Evolutionary conservation across 2,888 invertebrate species (phyloP).

Genomic region (Drosophila helvetica): DNA sequence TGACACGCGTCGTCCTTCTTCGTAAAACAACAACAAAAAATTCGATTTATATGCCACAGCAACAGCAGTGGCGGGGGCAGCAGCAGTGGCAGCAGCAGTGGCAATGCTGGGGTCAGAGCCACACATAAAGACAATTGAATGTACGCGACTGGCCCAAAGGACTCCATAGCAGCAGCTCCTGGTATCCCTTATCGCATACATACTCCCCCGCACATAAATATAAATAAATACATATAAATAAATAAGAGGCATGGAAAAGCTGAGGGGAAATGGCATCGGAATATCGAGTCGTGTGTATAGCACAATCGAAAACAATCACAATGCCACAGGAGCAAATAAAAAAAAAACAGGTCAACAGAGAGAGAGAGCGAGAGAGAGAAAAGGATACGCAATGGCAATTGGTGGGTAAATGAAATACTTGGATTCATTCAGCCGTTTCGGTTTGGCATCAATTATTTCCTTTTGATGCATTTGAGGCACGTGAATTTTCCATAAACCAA

Average conservation of each 20-base stretch:
- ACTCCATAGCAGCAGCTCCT: neutral
- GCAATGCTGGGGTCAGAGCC: neutral
- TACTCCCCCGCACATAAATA: slow-evolving; percentile 46
- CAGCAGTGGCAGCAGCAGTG: slow-evolving; percentile 8
- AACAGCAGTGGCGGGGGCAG: no score
- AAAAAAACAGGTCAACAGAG: slow-evolving; percentile 18
- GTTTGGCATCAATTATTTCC: slow-evolving; percentile 45
- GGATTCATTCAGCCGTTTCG: slow-evolving; percentile 18
- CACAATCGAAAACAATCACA: slow-evolving; percentile 57
- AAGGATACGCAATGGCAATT: neutral
- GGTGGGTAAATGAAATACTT: slow-evolving; percentile 40
- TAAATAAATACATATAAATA: slow-evolving; percentile 55
- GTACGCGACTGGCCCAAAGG: slow-evolving; percentile 18
- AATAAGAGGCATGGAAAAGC: slow-evolving; percentile 11
- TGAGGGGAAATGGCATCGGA: slow-evolving; percentile 27
- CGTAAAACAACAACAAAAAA: slow-evolving; percentile 41
- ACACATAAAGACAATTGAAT: slow-evolving; percentile 32
- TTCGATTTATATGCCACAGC: slow-evolving; percentile 69
- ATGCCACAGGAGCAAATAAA: slow-evolving; percentile 2
- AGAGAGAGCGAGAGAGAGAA: slow-evolving; percentile 1
- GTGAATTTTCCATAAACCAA: slow-evolving; percentile 39
- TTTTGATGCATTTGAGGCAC: slow-evolving; percentile 46
- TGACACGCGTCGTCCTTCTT: slow-evolving; percentile 48
- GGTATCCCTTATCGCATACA: slow-evolving; percentile 26
- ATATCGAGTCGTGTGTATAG: slow-evolving; percentile 44